Conservation (phyloP, 2,888 invertebrate genomes). For the Cephonodes hylas region DNA sequence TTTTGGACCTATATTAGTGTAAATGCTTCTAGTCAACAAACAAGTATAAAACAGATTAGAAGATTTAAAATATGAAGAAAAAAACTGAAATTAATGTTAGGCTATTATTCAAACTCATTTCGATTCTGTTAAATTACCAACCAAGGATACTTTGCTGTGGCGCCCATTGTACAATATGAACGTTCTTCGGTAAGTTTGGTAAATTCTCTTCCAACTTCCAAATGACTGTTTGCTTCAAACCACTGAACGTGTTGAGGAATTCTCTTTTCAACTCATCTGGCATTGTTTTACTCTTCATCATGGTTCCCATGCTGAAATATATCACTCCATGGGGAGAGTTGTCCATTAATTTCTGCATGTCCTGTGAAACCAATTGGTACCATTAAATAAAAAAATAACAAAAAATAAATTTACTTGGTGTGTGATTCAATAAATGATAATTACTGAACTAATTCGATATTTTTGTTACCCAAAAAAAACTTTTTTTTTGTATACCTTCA, state of each 20-base stretch:
- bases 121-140: constrained; percentile 20
- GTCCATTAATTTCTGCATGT: constrained; percentile 56
- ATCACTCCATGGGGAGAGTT: constrained; percentile 60
- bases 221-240: constrained; percentile 64
- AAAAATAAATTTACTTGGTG: no score
- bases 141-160: constrained; percentile 55
- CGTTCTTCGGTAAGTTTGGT: constrained; percentile 39
- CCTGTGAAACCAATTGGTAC: no score
- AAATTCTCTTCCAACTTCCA: constrained; percentile 54
- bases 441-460: no score
- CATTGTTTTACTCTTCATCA: constrained; percentile 53
- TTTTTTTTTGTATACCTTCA: not conserved
- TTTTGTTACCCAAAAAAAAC: no score
- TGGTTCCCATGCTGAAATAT: constrained; percentile 71
- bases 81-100: not conserved
- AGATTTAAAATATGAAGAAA: not conserved
- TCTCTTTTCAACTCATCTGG: constrained; percentile 40
- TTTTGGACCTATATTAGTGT: no score
- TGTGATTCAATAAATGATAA: no score
- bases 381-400: no score
- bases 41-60: no score
- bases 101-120: not conserved
- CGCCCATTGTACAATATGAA: constrained; percentile 50
- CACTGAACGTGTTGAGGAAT: constrained; percentile 53
- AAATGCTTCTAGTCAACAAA: no score